Base-by-base conservation (phyloP, 2,888 invertebrate species). In the Calliphora vomitoria region DNA sequence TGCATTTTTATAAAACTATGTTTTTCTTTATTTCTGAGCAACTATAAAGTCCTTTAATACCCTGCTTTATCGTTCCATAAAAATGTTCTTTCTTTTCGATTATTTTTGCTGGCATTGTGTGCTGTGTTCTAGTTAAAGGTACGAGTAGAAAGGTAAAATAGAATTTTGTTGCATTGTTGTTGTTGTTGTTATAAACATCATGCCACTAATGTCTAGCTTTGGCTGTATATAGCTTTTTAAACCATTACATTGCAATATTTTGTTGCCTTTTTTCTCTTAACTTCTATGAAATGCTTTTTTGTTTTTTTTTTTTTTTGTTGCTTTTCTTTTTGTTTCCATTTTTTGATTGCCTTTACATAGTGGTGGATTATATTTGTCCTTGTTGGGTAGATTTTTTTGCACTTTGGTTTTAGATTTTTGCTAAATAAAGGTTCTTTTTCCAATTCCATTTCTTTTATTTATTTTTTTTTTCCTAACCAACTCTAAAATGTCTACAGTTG, bases 161-260 rank as follows among this genome's bases (percentile, higher is more conserved):
- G 69, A 85, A 69, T 76, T 80, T 75, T 60, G 62, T 81, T 53
- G 72, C 25, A 18, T 53, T 50, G 35, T 10, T 53, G 18, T 11
- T 66, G 41, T 62, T 69, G 68, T 20, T 80, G 68, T n/a, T 80
- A 85, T 69, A 62, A 81, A 85, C 85, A 85, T 81, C 85, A 85
- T 76, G 85, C 80, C 80, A 81, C 75, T 85, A 85, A 85, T 81
- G 85, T 85, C 85, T 85, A 85, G 80, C 85, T 85, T 81, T 75
- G 47, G 75, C 75, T 72, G 71, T 68, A 50, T 75, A 75, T 69
- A 85, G 55, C 69, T 85, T 80, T 85, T 81, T 53, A 75, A 81
- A 55, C 75, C 85, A 85, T 85, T 71, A 62, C 85, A 81, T 69
- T 69, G 85, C 80, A 75, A 62, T 85, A 78, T 72, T 78, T 76